Evolutionary conservation across 2,113 vertebrate genomes (phyloP).

Genomic region (Acrocephalus arundinaceus): DNA sequence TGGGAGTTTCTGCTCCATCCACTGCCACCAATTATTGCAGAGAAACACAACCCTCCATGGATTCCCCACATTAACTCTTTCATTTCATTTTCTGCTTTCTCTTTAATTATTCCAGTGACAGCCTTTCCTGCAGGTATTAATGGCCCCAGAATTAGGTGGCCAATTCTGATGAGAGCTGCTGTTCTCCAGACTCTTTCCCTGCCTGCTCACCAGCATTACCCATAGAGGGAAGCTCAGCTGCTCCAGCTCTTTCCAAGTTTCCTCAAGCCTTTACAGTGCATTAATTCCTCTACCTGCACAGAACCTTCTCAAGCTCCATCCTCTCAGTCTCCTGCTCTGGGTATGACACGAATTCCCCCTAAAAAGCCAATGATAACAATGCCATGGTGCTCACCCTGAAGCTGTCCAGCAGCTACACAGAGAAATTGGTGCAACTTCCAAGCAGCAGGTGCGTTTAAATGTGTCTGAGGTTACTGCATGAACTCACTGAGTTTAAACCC

Average conservation of each 20-base stretch:
- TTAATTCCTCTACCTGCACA: neutral
- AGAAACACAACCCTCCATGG: neutral
- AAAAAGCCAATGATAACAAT: accelerated
- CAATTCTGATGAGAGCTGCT: neutral
- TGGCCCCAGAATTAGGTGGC: neutral
- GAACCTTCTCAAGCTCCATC: neutral
- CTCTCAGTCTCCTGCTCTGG: neutral
- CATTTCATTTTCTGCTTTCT: neutral
- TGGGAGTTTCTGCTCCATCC: neutral
- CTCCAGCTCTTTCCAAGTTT: neutral
- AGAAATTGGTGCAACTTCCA: neutral
- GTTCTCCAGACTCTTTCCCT: neutral
- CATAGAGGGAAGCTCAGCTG: neutral
- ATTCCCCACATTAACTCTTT: neutral
- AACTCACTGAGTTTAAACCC: neutral
- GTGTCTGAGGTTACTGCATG: neutral
- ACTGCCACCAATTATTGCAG: neutral
- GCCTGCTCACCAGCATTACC: accelerated
- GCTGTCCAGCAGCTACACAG: no score
- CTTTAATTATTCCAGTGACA: neutral
- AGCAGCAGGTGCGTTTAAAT: accelerated
- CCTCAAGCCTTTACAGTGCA: neutral
- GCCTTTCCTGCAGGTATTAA: neutral
- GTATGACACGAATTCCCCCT: neutral
- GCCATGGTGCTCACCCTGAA: neutral